A percentile compares a stretch with the other conserved stretches of the same genome.
phyloP scores from a whole-genome alignment of 2,113 vertebrate genomes.

The Cololabis saira region DNA sequence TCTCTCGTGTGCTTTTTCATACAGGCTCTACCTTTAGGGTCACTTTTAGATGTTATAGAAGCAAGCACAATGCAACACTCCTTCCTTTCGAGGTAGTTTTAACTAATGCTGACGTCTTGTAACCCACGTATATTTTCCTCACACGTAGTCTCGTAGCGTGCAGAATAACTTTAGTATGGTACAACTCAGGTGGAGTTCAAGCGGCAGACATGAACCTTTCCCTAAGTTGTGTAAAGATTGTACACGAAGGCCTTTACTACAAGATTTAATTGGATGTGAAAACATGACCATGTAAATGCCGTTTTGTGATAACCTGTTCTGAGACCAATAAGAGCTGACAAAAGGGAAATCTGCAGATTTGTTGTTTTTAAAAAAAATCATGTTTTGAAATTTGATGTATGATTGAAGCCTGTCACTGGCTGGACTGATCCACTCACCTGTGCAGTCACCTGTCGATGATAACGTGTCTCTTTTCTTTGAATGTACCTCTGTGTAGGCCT shows the following conservation, averaged over 20 bases:
- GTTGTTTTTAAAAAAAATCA: conserved; percentile 33
- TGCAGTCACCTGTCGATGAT: conserved; percentile 24
- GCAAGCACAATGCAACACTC: conserved; percentile 18
- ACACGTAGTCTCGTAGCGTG: conserved; percentile 6
- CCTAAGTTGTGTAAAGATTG: conserved; percentile 51
- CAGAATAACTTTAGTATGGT: conserved; percentile 33
- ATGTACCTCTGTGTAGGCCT: conserved; percentile 44
- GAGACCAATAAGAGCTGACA: conserved; percentile 18
- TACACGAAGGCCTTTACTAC: conserved; percentile 46
- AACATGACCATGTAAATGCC: conserved; percentile 49
- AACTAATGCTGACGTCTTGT: conserved; percentile 4
- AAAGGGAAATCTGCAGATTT: conserved; percentile 53
- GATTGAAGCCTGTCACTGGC: conserved; percentile 8
- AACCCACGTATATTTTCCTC: conserved; percentile 17
- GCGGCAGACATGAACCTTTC: conserved; percentile 48
- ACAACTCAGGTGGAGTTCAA: conserved; percentile 48
- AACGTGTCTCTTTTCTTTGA: conserved; percentile 41
- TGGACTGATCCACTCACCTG: conserved; percentile 18
- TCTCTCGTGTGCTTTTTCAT: conserved; percentile 19
- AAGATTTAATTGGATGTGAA: conserved; percentile 51
- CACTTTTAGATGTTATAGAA: conserved; percentile 23
- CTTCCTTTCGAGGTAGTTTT: conserved; percentile 15
- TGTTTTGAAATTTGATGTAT: conserved; percentile 29
- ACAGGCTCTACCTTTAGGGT: background rate
- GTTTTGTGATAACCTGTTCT: conserved; percentile 29